Evolutionary conservation across 1,140 invertebrate genomes (phyloP).

Genomic region (Drosophila watanabei): DNA sequence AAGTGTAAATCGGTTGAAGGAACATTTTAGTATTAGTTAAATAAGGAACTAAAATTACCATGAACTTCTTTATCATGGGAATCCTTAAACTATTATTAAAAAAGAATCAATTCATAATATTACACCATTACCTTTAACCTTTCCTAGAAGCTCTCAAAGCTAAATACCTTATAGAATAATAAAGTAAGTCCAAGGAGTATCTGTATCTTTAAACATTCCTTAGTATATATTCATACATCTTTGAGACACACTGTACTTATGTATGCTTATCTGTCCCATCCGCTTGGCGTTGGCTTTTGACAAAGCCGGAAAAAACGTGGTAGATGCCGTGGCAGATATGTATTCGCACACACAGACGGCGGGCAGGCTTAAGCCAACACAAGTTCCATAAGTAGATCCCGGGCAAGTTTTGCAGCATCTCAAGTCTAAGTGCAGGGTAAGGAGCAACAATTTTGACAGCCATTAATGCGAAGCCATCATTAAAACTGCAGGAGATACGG

Average conservation of each 20-base stretch:
- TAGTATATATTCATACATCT: neutral
- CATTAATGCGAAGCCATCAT: constrained; percentile 76
- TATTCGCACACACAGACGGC: constrained; percentile 15
- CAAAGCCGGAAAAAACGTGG: constrained; percentile 40
- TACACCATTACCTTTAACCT: too few relatives aligned
- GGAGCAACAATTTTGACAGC: constrained; percentile 75
- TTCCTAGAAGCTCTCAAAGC: neutral
- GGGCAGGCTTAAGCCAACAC: constrained; percentile 22
- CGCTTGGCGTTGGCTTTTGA: constrained; percentile 40
- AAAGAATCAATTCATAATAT: too few relatives aligned
- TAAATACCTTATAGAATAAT: too few relatives aligned
- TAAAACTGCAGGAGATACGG: constrained; percentile 69
- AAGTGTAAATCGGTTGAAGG: neutral
- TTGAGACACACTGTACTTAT: constrained; percentile 24
- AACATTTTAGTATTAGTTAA: too few relatives aligned
- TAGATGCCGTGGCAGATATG: constrained; percentile 25
- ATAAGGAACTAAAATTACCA: neutral
- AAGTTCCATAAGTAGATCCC: constrained; percentile 48
- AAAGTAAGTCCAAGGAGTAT: too few relatives aligned
- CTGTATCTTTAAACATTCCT: neutral
- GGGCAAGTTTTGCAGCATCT: constrained; percentile 44
- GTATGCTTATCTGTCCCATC: constrained; percentile 38
- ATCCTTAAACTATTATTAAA: too few relatives aligned
- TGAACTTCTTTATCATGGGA: too few relatives aligned
- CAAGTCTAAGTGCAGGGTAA: constrained; percentile 61